phyloP scores from a whole-genome alignment of 2,888 invertebrate genomes.

The Monopis laevigella region DNA sequence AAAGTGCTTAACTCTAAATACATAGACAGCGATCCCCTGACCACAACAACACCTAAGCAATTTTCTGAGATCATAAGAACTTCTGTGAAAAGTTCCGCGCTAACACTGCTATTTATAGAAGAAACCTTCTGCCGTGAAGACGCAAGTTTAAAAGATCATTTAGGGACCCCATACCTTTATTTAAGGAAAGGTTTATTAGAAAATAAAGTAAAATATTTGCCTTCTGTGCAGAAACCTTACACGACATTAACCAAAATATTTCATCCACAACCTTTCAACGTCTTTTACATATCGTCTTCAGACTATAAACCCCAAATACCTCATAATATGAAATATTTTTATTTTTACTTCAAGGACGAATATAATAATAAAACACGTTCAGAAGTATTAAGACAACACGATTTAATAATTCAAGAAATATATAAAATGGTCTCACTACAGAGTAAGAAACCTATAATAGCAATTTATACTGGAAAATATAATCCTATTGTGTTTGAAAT shows the following conservation, averaged over 20 bases:
- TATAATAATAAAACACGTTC: conserved; percentile 24
- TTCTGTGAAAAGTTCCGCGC: conserved; percentile 24
- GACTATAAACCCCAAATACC: conserved; percentile 24
- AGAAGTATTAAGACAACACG: conserved; percentile 32
- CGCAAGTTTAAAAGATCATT: conserved; percentile 29
- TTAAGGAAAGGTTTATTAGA: conserved; percentile 26
- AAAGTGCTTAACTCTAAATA: conserved; percentile 22
- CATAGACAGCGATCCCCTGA: conserved; percentile 32
- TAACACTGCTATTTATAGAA: conserved; percentile 38
- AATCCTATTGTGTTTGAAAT: conserved; percentile 23
- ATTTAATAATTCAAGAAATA: conserved; percentile 33
- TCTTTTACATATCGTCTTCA: conserved; percentile 24
- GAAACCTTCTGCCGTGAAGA: conserved; percentile 38
- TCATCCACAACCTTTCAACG: conserved; percentile 24
- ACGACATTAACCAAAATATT: conserved; percentile 26
- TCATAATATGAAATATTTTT: conserved; percentile 30
- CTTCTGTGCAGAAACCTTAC: conserved; percentile 34
- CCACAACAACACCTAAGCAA: conserved; percentile 21
- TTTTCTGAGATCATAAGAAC: conserved; percentile 32
- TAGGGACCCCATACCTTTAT: conserved; percentile 32
- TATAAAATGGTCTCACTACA: conserved; percentile 24
- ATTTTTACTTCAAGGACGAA: conserved; percentile 35
- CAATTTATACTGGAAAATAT: conserved; percentile 40
- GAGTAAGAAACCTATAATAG: conserved; percentile 29
- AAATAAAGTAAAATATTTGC: conserved; percentile 33